phyloP scores from a whole-genome alignment of 2,113 vertebrate genomes.

The Tragelaphus scriptus region DNA sequence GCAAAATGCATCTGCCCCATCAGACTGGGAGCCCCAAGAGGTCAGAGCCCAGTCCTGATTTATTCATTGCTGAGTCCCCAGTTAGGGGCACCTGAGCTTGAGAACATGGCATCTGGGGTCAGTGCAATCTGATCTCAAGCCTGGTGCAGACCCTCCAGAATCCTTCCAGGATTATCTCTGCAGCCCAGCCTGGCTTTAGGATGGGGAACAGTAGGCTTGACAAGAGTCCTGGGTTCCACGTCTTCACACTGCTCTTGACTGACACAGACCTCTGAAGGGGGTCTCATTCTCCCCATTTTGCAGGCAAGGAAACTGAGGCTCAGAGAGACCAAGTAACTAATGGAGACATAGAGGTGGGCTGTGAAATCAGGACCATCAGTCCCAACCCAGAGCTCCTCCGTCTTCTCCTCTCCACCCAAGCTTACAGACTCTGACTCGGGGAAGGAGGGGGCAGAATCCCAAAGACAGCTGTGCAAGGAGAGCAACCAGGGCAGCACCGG shows the following conservation, averaged over 20 bases:
- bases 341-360: not conserved
- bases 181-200: not conserved
- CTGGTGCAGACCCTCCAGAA: not conserved
- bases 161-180: not conserved
- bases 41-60: not conserved
- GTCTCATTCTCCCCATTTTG: not conserved
- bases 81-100: not conserved
- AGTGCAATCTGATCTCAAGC: not conserved
- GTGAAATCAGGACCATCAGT: not conserved
- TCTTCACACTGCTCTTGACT: not conserved
- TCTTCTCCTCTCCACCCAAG: not conserved
- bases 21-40: not conserved
- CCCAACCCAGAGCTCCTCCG: not conserved
- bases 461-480: not conserved
- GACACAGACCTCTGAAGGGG: not conserved
- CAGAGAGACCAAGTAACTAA: not conserved
- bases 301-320: not conserved
- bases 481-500: fast-evolving
- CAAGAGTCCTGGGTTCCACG: not conserved
- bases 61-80: not conserved
- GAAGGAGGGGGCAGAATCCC: fast-evolving
- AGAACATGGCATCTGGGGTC: not conserved
- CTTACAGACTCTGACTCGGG: not conserved
- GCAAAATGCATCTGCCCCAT: not conserved
- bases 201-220: not conserved